These are phyloP conservation scores for Imbricaverruca yamaguchii DNA, from an alignment of 2,888 invertebrate genomes.

Conservation along the genomic window DNA sequence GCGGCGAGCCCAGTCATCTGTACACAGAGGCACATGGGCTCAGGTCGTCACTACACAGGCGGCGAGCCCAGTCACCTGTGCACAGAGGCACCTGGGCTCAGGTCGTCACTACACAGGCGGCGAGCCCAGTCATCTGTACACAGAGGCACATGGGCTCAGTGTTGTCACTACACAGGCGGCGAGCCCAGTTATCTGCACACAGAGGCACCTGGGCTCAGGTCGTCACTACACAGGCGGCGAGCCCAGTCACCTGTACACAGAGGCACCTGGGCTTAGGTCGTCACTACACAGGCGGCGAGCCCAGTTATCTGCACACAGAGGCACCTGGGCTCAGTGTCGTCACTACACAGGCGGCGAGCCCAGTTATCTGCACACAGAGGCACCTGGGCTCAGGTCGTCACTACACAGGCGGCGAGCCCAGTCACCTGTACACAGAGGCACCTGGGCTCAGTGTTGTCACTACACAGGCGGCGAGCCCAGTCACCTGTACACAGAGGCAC, in stretches of 20 bases:
- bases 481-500: too few relatives aligned
- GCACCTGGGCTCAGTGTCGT: too few relatives aligned
- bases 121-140: too few relatives aligned
- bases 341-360: constrained; percentile 65
- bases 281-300: too few relatives aligned
- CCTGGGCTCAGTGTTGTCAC: too few relatives aligned
- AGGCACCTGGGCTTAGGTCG: too few relatives aligned
- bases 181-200: constrained; percentile 50
- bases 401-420: background rate
- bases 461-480: too few relatives aligned
- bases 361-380: constrained; percentile 43
- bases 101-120: too few relatives aligned
- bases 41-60: background rate
- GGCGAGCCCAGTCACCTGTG: background rate
- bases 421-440: background rate
- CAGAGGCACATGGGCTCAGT: too few relatives aligned
- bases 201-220: background rate
- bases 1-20: constrained; percentile 55
- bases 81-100: background rate
- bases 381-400: background rate
- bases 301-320: too few relatives aligned
- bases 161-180: constrained; percentile 69
- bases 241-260: background rate
- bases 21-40: background rate
- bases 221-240: background rate